A percentile compares a stretch with the other conserved stretches of the same genome.
Evolutionary conservation across 1,140 invertebrate species (phyloP).

Genomic region (Habropoda laboriosa): DNA sequence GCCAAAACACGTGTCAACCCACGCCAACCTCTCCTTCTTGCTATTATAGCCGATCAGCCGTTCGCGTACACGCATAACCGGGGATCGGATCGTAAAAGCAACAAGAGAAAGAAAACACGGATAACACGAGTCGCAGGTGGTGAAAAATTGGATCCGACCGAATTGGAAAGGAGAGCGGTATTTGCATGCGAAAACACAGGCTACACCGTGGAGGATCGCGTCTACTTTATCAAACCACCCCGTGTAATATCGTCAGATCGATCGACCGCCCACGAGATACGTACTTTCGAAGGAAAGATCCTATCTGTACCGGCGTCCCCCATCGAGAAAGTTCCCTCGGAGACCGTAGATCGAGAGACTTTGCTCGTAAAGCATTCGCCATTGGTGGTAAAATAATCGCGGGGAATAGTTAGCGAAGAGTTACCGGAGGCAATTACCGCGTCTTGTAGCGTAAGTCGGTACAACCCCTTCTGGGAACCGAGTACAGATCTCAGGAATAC

Average conservation of each 20-base stretch:
- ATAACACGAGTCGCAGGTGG: no score
- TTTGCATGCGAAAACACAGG: constrained; percentile 23
- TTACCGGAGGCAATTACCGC: constrained; percentile 14
- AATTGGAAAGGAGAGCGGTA: background rate
- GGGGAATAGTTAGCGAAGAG: constrained; percentile 1
- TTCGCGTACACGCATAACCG: no score
- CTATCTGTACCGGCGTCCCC: background rate
- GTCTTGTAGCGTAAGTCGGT: background rate
- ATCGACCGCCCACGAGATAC: constrained; percentile 21
- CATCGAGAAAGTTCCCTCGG: constrained; percentile 9
- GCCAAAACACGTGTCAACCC: constrained; percentile 8
- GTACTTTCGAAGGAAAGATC: background rate
- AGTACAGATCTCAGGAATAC: background rate
- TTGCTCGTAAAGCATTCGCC: background rate
- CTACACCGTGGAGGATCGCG: background rate
- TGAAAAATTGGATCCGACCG: background rate
- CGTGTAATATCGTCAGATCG: background rate
- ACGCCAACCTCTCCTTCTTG: background rate
- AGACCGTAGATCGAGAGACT: background rate
- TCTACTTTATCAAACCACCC: constrained; percentile 13
- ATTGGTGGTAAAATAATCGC: background rate
- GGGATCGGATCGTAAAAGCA: no score
- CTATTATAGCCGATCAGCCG: no score
- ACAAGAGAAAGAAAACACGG: background rate
- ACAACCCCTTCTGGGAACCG: background rate